Base-by-base conservation (phyloP, 2,797 vertebrate genomes). In the Semaprochilodus insignis region DNA sequence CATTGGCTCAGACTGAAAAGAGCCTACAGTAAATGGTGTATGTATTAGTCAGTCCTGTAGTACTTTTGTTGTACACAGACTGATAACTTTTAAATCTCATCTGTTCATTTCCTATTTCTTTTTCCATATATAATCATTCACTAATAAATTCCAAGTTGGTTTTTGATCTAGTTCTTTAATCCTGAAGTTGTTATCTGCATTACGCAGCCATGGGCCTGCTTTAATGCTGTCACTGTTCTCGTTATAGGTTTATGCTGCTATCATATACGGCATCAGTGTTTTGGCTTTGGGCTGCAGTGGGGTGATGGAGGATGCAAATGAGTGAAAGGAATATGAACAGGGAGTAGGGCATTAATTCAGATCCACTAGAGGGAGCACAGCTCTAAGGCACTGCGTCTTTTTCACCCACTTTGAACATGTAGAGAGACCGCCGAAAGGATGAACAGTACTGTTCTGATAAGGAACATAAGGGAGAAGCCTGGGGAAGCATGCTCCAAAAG, bases 351-450 rank as follows among this genome's bases (percentile, higher is more conserved):
- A 54, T 70, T 72, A 4, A 44, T 23, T 57, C 15, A 52, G 60
- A 85, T 62, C 93, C 94, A 93, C 93, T 90, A 94, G 94, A 91
- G 93, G 92, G 93, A 86, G 93, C 89, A 87, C 82, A 82, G 75
- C 80, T 89, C 89, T 77, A 84, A 83, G 86, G 75, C 85, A 55
- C 44, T 65, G 27, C 6, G 34, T 59, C n/a, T 82, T 62, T 31
- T 54, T 74, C 31, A 75, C 36, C 14, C 80, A 51, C 44, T 15
- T 23, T 44, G 34, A 63, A 57, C 5, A n/a, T 19, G 1, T 51
- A 19, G 60, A 66, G 63, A 60, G 23, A 60, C 11, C 44, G 59
- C 59, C 21, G 23, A 25, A 14, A 23, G 59, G 59, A 66, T 66
- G 62, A 65, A 65, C 15, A 40, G 17, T 3, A 13, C 14, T 34